phyloP scores from a whole-genome alignment of 2,888 invertebrate genomes.

The Leucozona laternaria region DNA sequence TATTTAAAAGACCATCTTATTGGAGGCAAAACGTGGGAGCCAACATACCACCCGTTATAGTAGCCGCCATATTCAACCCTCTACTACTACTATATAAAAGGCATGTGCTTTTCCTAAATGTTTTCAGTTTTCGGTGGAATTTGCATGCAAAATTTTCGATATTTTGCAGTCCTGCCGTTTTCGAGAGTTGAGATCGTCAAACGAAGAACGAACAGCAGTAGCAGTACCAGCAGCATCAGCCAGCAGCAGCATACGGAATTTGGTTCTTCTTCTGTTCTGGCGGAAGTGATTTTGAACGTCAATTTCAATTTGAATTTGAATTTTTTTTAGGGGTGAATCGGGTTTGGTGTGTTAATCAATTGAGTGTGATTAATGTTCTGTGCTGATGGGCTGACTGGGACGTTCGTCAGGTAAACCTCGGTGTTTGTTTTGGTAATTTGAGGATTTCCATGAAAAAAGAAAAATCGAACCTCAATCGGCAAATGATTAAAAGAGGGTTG shows the following conservation, averaged over 20 bases:
- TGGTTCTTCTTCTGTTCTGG: neutral
- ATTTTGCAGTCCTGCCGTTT: slow-evolving; percentile 73
- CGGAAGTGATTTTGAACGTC: slow-evolving; percentile 33
- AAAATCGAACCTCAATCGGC: slow-evolving; percentile 9
- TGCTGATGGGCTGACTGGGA: neutral
- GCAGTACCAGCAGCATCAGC: too few relatives aligned
- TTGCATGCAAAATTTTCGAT: slow-evolving; percentile 78
- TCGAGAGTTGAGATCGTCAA: slow-evolving; percentile 41
- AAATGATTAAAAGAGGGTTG: slow-evolving; percentile 4
- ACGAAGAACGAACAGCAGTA: too few relatives aligned
- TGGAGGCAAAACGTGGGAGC: slow-evolving; percentile 68
- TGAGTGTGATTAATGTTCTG: slow-evolving; percentile 31
- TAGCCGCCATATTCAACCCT: slow-evolving; percentile 72
- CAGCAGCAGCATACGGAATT: slow-evolving; percentile 26
- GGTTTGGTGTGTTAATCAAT: slow-evolving; percentile 42
- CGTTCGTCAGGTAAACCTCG: slow-evolving; percentile 20
- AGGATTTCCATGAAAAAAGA: neutral
- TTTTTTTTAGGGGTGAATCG: slow-evolving; percentile 12
- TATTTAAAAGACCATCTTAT: slow-evolving; percentile 75
- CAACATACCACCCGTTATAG: slow-evolving; percentile 45
- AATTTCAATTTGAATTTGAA: slow-evolving; percentile 46
- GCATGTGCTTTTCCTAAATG: slow-evolving; percentile 78
- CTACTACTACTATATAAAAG: slow-evolving; percentile 77
- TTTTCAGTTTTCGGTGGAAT: slow-evolving; percentile 79
- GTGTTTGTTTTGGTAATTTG: slow-evolving; percentile 23